phyloP scores from a whole-genome alignment of 1,140 invertebrate species.

The Brachionus koreanus region DNA sequence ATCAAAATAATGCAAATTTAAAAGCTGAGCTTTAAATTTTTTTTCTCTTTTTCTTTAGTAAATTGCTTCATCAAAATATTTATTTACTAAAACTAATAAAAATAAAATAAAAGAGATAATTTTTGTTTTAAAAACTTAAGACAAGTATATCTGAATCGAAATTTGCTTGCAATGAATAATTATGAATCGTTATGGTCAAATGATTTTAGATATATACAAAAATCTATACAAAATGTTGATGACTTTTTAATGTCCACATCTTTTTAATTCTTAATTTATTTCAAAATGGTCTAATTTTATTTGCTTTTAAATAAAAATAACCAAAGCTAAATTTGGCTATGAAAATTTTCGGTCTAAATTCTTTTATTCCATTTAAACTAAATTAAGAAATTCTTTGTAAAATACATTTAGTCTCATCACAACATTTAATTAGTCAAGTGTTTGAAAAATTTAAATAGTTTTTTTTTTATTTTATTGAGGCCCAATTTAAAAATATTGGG shows the following conservation, averaged over 20 bases:
- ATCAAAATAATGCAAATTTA: conserved; percentile 61
- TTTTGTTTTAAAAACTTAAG: not conserved
- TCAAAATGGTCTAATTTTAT: not conserved
- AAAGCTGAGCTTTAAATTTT: not conserved
- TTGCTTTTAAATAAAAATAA: conserved; percentile 1
- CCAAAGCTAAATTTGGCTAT: conserved; percentile 12
- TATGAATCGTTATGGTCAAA: conserved; percentile 35
- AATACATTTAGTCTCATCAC: not conserved
- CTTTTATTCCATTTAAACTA: not conserved
- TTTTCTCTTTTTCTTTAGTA: not conserved
- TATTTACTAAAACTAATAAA: not conserved
- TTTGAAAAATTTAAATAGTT: conserved; percentile 17
- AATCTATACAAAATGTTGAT: not conserved
- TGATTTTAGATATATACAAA: conserved; percentile 3
- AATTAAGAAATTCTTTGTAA: not conserved
- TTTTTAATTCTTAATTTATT: not conserved
- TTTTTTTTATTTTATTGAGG: not conserved
- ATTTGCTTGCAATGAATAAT: not conserved
- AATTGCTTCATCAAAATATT: not conserved
- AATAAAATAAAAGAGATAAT: not conserved
- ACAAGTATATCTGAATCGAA: not conserved
- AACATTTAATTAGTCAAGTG: not conserved
- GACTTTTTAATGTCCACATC: conserved; percentile 7
- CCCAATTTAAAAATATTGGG: not conserved
- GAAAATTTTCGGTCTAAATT: not conserved